Conservation (phyloP, 2,113 vertebrate genomes). For the Ivindomyrus marchei region DNA sequence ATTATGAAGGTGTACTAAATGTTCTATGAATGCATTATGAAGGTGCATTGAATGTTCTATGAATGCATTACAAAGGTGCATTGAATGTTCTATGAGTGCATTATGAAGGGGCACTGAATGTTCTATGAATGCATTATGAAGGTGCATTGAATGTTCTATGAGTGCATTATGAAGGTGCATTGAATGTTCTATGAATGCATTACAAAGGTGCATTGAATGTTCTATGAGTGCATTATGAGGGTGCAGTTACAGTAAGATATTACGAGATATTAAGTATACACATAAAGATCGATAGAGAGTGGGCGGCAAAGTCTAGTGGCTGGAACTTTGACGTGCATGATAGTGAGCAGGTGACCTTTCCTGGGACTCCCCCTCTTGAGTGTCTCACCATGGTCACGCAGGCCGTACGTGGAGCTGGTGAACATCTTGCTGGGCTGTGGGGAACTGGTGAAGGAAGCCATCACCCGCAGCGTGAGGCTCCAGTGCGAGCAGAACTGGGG, state of each 20-base stretch:
- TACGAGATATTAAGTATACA: background rate
- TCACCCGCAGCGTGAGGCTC: conserved; percentile 66
- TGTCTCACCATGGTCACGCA: conserved; percentile 35
- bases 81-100: background rate
- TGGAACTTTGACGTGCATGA: background rate
- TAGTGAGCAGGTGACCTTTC: background rate
- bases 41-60: background rate
- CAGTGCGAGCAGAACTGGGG: conserved; percentile 91
- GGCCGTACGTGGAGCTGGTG: conserved; percentile 86
- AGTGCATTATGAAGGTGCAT: background rate
- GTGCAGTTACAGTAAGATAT: background rate
- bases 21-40: background rate
- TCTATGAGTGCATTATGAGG: background rate
- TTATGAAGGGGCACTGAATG: background rate
- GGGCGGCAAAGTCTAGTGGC: too few species aligned
- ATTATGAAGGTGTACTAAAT: background rate
- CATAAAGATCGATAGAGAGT: background rate
- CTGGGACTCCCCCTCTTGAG: background rate
- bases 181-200: too few species aligned
- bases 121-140: background rate
- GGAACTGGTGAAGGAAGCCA: conserved; percentile 73
- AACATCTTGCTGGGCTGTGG: conserved; percentile 84
- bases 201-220: too few species aligned
- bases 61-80: background rate
- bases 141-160: background rate